Conservation (phyloP, 2,113 vertebrate genomes). For the Balaenoptera acutorostrata region DNA sequence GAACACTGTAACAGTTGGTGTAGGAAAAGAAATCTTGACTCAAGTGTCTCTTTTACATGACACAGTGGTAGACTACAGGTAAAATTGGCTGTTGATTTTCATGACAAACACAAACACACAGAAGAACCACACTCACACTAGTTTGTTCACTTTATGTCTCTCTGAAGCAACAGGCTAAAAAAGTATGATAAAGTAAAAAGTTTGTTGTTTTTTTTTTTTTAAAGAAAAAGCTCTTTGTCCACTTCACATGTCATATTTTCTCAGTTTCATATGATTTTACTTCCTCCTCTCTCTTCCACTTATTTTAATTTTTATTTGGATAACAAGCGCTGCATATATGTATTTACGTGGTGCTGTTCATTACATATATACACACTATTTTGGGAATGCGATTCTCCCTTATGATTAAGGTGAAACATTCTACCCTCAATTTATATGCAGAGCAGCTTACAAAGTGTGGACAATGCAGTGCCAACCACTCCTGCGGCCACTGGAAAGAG, state of each 20-base stretch:
- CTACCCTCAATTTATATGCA: conserved; percentile 44
- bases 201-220: background rate
- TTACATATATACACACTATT: conserved; percentile 42
- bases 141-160: conserved; percentile 63
- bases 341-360: background rate
- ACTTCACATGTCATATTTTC: conserved; percentile 21
- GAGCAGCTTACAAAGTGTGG: conserved; percentile 31
- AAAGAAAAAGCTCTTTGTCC: conserved; percentile 60
- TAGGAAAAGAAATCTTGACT: conserved; percentile 48
- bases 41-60: conserved; percentile 71
- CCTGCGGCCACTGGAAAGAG: conserved; percentile 57
- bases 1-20: conserved; percentile 76
- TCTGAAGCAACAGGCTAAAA: conserved; percentile 80
- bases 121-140: conserved; percentile 76
- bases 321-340: conserved; percentile 47
- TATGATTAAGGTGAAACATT: conserved; percentile 19
- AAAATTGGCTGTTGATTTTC: conserved; percentile 58
- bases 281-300: conserved; percentile 63
- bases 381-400: conserved; percentile 62
- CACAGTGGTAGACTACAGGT: conserved; percentile 70
- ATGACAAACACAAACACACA: conserved; percentile 78
- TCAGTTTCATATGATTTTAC: conserved; percentile 68
- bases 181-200: conserved; percentile 69
- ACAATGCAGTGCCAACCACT: conserved; percentile 44
- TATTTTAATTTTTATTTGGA: conserved; percentile 51